A percentile compares a stretch with the other conserved stretches of the same genome.
Conservation (phyloP, 2,113 vertebrate genomes). For the Strix aluco region DNA sequence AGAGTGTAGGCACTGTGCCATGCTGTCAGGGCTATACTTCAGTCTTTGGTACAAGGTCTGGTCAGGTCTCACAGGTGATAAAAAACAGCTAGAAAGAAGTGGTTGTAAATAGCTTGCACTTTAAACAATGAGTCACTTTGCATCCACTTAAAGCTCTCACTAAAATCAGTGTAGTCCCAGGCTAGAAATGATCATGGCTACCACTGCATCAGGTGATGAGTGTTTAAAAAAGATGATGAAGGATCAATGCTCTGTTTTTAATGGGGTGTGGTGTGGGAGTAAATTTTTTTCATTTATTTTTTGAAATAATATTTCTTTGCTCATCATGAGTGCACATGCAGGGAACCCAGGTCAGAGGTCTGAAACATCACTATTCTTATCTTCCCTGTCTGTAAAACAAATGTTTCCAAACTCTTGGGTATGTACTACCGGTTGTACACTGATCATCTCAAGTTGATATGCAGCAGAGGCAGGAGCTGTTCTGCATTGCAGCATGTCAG, state of each 20-base stretch:
- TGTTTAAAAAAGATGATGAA: not conserved
- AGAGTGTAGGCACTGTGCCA: not conserved
- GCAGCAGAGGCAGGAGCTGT: constrained; percentile 25
- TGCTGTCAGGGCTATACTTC: not conserved
- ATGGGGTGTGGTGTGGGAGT: not conserved
- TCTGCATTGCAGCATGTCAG: constrained; percentile 47
- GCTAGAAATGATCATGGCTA: not conserved
- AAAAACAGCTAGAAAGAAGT: not conserved
- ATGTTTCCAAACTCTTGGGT: not conserved
- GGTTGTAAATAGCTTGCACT: not conserved
- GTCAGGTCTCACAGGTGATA: not conserved
- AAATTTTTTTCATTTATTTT: not conserved
- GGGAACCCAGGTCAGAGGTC: not conserved
- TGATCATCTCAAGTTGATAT: not conserved
- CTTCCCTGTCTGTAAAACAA: not conserved
- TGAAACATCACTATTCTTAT: not conserved
- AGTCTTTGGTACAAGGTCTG: not conserved
- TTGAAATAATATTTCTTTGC: not conserved
- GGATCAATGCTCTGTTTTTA: not conserved
- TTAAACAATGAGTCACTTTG: not conserved
- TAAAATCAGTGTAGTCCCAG: not conserved
- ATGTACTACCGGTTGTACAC: not conserved
- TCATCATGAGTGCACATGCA: not conserved
- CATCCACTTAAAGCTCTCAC: not conserved
- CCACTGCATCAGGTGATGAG: not conserved